Conservation (phyloP, 2,888 invertebrate genomes). For the Plebejus anna region DNA sequence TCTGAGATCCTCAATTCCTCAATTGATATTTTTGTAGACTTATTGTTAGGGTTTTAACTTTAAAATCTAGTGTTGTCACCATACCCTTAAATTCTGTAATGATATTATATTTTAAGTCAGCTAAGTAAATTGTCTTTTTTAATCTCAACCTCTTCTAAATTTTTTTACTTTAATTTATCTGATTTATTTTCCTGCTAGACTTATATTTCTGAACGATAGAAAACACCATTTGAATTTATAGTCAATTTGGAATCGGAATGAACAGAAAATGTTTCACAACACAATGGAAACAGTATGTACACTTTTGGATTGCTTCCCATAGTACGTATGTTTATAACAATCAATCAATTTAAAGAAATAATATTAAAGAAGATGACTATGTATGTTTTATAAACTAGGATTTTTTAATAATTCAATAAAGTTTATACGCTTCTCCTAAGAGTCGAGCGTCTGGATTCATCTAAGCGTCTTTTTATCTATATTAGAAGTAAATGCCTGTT, state of each 20-base stretch:
- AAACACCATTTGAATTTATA: background rate
- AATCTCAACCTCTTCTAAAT: background rate
- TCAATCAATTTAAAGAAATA: no score
- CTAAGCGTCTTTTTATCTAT: no score
- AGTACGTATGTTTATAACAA: conserved; percentile 10
- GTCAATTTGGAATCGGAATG: conserved; percentile 10
- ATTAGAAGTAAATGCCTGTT: no score
- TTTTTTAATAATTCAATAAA: no score
- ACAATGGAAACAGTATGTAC: conserved; percentile 15
- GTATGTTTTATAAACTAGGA: no score
- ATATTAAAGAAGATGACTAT: no score
- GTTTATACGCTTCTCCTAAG: no score
- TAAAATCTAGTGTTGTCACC: background rate
- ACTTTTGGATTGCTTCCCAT: conserved; percentile 13
- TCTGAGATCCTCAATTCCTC: background rate
- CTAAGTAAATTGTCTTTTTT: background rate
- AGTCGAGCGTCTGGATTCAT: no score
- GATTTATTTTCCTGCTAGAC: background rate
- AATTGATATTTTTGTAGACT: background rate
- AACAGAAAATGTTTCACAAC: conserved; percentile 15
- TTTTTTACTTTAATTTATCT: background rate
- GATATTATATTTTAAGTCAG: background rate
- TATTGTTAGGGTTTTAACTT: background rate
- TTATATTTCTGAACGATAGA: conserved; percentile 17
- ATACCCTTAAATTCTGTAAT: background rate